Evolutionary conservation across 1,140 invertebrate species (phyloP), one percentile per base, ranked within the genome.

Genomic region (Bombus pascuorum): DNA sequence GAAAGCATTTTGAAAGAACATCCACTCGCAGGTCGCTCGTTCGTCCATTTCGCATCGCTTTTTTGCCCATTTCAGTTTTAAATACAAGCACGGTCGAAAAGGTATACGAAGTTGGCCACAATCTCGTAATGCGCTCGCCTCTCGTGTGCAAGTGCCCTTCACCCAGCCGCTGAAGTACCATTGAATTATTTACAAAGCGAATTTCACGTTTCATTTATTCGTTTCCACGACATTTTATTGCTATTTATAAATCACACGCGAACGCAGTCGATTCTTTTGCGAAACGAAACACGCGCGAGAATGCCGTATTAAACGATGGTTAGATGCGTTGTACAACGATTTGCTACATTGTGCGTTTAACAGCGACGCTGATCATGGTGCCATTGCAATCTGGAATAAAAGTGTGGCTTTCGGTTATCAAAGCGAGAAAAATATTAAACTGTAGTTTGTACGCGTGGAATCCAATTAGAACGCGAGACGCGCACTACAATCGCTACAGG

Each of bases 391-490:
- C 57, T 42, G 66, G 72, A 85, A 89, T 66, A 85, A 85, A 81
- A 89, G 83, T 85, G 71, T 73, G 65, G 22, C 44, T 47, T 42
- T 59, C 53, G 70, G 81, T 78, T 88, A 86, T 88, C 76, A 82
- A 85, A 68, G 78, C 74, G n/a, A 34, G 12, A 12, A 59, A 53
- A 53, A 77, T 79, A 66, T 65, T 88, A 80, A 68, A 88, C 44
- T 73, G 57, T 44, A 86, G 83, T 87, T 90, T 68, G 81, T 62
- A 66, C 86, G 71, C 83, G 71, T 74, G 68, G 66, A 79, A 86
- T 83, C 80, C 86, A 90, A 89, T 89, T 90, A 90, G 75, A 85
- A 80, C 83, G 42, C 65, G 79, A 68, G 70, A 79, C 78, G 39
- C 74, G 18, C 32, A 25, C 44, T 47, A 47, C 44, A 8, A 39